Base-by-base conservation (phyloP, 2,888 invertebrate genomes). In the Tryphoninae sp. region DNA sequence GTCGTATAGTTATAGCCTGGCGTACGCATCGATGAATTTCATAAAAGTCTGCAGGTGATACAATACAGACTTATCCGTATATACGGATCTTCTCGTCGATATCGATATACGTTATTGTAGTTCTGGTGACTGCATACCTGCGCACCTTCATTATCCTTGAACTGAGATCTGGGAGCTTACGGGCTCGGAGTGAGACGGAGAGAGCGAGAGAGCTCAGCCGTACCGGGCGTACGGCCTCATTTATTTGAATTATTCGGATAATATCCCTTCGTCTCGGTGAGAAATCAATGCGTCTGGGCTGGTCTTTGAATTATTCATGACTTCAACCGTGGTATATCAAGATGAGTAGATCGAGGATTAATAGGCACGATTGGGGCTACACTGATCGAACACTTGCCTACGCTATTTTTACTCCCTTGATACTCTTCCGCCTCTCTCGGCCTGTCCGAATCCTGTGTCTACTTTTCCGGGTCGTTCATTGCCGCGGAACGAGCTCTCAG, bases 171-270 rank as follows among this genome's bases (percentile, higher is more conserved):
- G 33, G 6, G 33, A 33, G 33, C 33, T 33, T 33, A 33, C 33
- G 33, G 7, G 33, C 33, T 33, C 33, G 3, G 61, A 68, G 53
- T 9, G 62, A n/a, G 49, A 49, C 59, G 9, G 23, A 58, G 49
- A 42, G 45, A 67, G 23, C 19, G 59, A 4, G 51, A 73, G 61
- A 51, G 55, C 53, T 53, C 58, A 13, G n/a, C n/a, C 68, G 55
- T 55, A 55, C 19, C 55, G 19, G 55, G 16, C 19, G 55, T 19
- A 53, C 67, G 81, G 86, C 84, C 87, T 90, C 90, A 88, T 91
- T 91, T 90, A 88, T 89, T 90, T 91, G 90, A 91, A 90, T 91
- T 90, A 91, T 90, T 88, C 86, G 88, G 86, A 88, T 90, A 89
- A 91, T 91, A 91, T 90, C 89, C 90, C 86, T 87, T 86, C 86